Evolutionary conservation across 2,888 invertebrate species (phyloP).

Genomic region (Thumatha senex): DNA sequence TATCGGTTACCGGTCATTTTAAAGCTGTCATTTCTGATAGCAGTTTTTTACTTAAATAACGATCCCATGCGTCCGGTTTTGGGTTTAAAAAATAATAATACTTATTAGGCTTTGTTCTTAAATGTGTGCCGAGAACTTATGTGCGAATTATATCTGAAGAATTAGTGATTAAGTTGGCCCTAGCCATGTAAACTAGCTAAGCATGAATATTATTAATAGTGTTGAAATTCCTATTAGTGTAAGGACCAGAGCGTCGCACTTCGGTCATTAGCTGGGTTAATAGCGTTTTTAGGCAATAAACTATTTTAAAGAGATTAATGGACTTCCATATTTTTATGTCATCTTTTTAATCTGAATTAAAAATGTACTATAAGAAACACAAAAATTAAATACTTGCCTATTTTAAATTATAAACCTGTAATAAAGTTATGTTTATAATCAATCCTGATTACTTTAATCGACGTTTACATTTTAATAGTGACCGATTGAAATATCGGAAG

Average conservation of each 20-base stretch:
- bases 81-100: constrained; percentile 43
- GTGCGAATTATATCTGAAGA: not conserved
- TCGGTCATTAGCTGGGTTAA: too few species aligned
- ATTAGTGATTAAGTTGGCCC: too few species aligned
- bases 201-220: too few species aligned
- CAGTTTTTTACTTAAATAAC: constrained; percentile 48
- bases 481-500: constrained; percentile 35
- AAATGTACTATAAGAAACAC: too few species aligned
- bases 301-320: too few species aligned
- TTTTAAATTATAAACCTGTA: not conserved
- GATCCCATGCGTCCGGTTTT: constrained; percentile 45
- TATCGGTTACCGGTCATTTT: constrained; percentile 24
- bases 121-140: not conserved
- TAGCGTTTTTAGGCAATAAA: too few species aligned
- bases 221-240: too few species aligned
- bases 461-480: constrained; percentile 23
- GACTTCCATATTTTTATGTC: too few species aligned
- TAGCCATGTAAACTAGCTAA: not conserved
- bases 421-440: not conserved
- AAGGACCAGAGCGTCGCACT: too few species aligned
- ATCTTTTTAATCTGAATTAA: too few species aligned
- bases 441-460: constrained; percentile 29
- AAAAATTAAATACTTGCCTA: too few species aligned
- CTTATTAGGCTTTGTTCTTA: constrained; percentile 10
- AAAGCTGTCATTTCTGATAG: constrained; percentile 48